Base-by-base conservation (phyloP, 2,888 invertebrate species). In the Apamea sordens region DNA sequence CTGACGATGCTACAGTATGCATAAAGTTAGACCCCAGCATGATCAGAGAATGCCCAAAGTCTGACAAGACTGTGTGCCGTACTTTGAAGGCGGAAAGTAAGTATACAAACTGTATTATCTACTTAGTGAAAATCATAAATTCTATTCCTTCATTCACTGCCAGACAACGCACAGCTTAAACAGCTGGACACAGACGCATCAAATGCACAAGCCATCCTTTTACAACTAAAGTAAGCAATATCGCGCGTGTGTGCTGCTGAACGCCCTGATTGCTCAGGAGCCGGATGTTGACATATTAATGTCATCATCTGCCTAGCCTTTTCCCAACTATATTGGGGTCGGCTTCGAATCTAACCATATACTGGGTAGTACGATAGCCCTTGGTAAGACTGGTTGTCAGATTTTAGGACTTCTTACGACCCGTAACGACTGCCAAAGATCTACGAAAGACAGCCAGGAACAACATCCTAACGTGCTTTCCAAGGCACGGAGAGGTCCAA, bases 41-140 rank as follows among this genome's bases (percentile, higher is more conserved):
- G 79, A 47, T 76, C 36, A 41, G 0, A n/a, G n/a, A 11, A 10
- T 79, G 79, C 32, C 77, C 77, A 18, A 41, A 28, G 0, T 53
- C 79, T 44, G n/a, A 53, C 1, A 13, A 28, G 18, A 1, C 24
- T 32, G 77, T 80, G 13, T 80, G 79, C 50, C 79, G 79, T 0
- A 50, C 32, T 41, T 41, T 79, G 6, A 79, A 56, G 15, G 53
- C 56, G 5, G 59, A 50, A 21, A 59, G 79, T 79, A 50, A 76
- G 83, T 83, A 53, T 53, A 50, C 28, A 53, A 32, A 53, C 69
- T 50, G 28, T 69, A 28, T 44, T 1, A 11, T 68, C 21, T 21
- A 68, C 6, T 11, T 21, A 11, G 7, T 68, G 7, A 69, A 44
- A 10, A 67, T 15, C 65, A 24, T 15, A 67, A 41, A 41, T 67